Base-by-base conservation (phyloP, 1,140 invertebrate species). In the Danaus plexippus region DNA sequence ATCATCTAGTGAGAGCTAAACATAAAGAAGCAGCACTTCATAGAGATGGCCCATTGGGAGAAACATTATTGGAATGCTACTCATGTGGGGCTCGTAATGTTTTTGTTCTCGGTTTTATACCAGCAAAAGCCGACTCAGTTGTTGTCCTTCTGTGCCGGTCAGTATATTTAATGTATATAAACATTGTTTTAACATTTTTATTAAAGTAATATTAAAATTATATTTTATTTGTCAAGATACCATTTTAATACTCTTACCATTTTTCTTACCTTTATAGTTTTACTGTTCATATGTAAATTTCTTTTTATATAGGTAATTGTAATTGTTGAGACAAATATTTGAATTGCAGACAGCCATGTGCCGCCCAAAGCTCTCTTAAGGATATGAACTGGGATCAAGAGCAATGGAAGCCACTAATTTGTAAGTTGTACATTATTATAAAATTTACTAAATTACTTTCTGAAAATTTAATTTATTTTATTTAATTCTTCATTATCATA, bases 351-450 rank as follows among this genome's bases (percentile, higher is more conserved):
- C 96, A 99, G 88, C 98, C 98, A 6, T 99, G 98, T 88, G 97
- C 98, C 52, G 95, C 97, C 7, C 96, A 98, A 83, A 97, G 93
- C 77, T 97, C 96, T 43, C 87, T 98, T 9, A 98, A 99, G 85
- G 98, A 99, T 80, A 98, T 98, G 95, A 99, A 99, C 82, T 99
- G 98, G 97, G 97, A 99, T 89, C 96, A 97, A 84, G 97, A 98
- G 58, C 96, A 99, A 80, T 99, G 98, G 98, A 98, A 99, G 81
- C 98, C 98, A 0, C 88, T 99, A 54, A 85, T 85, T 59, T 79
- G 82, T 87, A 71, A 77, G 77, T 73, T 56, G 43, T 61, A 54
- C 10, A 43, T 8, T 18, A 45, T 47, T 15, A 12, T 12, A n/a
- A 45, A 9, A 11, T 45, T 10, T 32, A 10, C 32, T 51, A 11